A percentile compares a stretch with the other conserved stretches of the same genome.
Evolutionary conservation across 2,113 vertebrate genomes (phyloP).

Genomic region (Chlamydotis undulata): DNA sequence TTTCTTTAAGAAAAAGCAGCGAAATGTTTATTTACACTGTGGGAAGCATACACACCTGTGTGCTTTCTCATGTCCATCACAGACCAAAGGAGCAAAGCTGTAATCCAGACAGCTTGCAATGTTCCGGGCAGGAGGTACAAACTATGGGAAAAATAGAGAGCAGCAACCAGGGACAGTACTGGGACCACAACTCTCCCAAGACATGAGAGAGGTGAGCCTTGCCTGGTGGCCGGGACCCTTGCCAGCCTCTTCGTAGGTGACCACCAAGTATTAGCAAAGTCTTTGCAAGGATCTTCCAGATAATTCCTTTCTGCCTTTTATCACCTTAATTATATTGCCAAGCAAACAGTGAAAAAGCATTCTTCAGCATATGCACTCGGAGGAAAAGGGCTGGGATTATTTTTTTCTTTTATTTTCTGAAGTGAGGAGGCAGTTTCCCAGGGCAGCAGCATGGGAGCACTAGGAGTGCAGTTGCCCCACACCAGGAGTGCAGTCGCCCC

Average conservation of each 20-base stretch:
- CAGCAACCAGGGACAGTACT: not conserved
- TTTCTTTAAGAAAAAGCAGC: not conserved
- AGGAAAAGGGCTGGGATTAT: not conserved
- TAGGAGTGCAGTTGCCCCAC: not conserved
- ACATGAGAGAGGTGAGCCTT: not conserved
- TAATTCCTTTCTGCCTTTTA: not conserved
- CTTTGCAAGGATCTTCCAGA: not conserved
- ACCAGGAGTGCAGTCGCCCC: not conserved
- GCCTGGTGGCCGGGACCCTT: not conserved
- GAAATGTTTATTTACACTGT: not conserved
- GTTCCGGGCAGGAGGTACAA: not conserved
- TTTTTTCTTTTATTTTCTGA: not conserved
- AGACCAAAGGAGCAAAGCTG: not conserved
- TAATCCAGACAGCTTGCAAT: not conserved
- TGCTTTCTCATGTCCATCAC: not conserved
- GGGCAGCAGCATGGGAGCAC: not conserved
- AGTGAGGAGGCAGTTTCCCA: not conserved
- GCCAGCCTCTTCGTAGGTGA: not conserved
- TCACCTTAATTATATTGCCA: constrained; percentile 4
- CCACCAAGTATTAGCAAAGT: not conserved
- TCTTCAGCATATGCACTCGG: not conserved
- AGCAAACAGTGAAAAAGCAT: not conserved
- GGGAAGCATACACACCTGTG: not conserved
- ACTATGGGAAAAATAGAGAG: not conserved
- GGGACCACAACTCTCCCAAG: not conserved